Evolutionary conservation across 2,797 vertebrate species (phyloP).

Genomic region (Muscicapa striata): DNA sequence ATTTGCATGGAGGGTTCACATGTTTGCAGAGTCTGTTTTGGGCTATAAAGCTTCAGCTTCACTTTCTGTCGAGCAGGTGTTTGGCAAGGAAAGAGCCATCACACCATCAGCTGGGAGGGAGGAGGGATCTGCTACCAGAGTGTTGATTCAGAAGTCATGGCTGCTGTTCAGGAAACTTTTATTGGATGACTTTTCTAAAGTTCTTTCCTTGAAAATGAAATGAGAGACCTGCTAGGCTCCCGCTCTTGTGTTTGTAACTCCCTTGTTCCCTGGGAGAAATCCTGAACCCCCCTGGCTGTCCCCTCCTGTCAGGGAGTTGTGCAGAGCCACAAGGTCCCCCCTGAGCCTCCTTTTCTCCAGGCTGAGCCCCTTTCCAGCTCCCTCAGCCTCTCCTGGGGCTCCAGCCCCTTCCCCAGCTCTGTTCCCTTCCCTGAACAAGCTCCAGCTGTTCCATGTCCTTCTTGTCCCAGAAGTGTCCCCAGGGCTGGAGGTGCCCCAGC

Average conservation of each 20-base stretch:
- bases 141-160: slow-evolving; percentile 13
- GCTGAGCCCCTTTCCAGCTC: background rate
- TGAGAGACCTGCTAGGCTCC: background rate
- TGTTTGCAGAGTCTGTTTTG: background rate
- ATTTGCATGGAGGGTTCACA: background rate
- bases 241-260: background rate
- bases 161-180: slow-evolving; percentile 45
- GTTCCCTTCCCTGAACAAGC: accelerated
- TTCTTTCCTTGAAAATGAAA: background rate
- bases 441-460: background rate
- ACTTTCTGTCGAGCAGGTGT: slow-evolving; percentile 36
- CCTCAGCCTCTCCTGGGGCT: background rate
- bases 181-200: background rate
- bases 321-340: background rate
- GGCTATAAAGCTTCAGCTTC: background rate
- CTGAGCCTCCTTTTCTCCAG: background rate
- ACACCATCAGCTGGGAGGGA: slow-evolving; percentile 16
- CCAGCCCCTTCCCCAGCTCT: background rate
- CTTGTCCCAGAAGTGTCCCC: background rate
- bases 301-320: background rate
- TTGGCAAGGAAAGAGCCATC: slow-evolving; percentile 29
- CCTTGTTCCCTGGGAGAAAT: background rate
- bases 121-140: background rate
- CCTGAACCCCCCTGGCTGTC: accelerated
- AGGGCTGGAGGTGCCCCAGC: background rate